Evolutionary conservation across 1,140 invertebrate genomes (phyloP), one percentile per base, ranked within the genome.

Genomic region (Drosophila ambigua): DNA sequence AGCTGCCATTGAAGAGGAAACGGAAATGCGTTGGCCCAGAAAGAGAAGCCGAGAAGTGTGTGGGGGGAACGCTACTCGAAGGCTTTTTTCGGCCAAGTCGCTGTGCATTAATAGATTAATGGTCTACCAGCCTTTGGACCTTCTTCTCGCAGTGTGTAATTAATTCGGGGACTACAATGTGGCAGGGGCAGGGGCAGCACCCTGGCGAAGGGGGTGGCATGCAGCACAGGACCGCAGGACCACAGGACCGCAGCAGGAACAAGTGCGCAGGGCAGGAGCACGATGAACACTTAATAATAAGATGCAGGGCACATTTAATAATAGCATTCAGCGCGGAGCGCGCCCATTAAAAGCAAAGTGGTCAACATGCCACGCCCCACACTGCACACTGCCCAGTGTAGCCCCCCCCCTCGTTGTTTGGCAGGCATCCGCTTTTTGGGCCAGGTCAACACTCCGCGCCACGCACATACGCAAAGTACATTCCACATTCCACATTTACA

Each of bases 91-190:
- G 57, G 75, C 75, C 68, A 50, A 62, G 62, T 63, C 66, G 44
- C 55, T 60, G 60, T 83, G 79, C 83, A 79, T 83, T 87, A 87
- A 83, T 89, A 89, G 83, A 89, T 87, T 87, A 87, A 87, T 87
- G 58, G 41, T 60, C 44, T 48, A 53, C 54, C 64, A 58, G 48
- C 43, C 52, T 2, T 39, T 39, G 35, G 35, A 39, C 35, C 35
- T 39, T 39, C 35, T 24, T 24, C 2, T 39, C 35, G 35, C 35
- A 39, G 35, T 39, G 35, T 75, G 61, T 75, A 75, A 75, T 75
- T 75, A 75, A 61, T 57, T 57, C 24, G 28, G 8, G 35, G 8
- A 8, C 31, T 31, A 9, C 20, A 20, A 1, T 31, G 0, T 8
- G 58, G 45, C n/a, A 44, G 58, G 43, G 61, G 66, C 23, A 51